phyloP scores from a whole-genome alignment of 1,140 invertebrate species.

The Cotesia typhae region DNA sequence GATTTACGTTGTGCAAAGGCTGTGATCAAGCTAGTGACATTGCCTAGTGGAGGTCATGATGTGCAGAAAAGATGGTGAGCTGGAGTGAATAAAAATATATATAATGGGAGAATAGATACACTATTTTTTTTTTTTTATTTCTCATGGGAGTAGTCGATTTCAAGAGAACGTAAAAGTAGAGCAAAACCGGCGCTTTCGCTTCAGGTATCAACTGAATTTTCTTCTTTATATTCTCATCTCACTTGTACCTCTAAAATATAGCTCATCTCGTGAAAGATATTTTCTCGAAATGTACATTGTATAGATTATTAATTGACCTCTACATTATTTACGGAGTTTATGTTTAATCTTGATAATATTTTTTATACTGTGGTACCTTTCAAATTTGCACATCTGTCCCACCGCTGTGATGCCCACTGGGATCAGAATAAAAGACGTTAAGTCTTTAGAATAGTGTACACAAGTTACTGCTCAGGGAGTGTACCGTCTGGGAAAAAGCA shows the following conservation, averaged over 20 bases:
- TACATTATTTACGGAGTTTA: background rate
- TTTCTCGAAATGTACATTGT: background rate
- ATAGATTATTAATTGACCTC: background rate
- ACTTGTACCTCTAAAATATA: slow-evolving; percentile 20
- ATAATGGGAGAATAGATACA: background rate
- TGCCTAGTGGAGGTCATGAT: slow-evolving; percentile 12
- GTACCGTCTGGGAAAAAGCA: slow-evolving; percentile 38
- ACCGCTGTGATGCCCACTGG: slow-evolving; percentile 43
- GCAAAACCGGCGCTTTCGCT: slow-evolving; percentile 16
- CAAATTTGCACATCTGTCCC: slow-evolving; percentile 62
- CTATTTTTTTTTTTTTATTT: slow-evolving; percentile 3
- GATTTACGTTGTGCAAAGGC: background rate
- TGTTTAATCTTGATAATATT: slow-evolving; percentile 25
- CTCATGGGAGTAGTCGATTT: background rate
- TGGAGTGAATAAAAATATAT: background rate
- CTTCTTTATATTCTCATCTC: background rate
- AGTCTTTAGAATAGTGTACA: slow-evolving; percentile 59
- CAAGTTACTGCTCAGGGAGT: slow-evolving; percentile 41
- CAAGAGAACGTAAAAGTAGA: slow-evolving; percentile 35
- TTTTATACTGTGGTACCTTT: slow-evolving; percentile 45
- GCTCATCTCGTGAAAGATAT: background rate
- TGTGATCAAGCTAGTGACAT: background rate
- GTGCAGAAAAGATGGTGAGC: background rate
- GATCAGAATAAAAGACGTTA: slow-evolving; percentile 60
- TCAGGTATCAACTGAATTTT: slow-evolving; percentile 12